Conservation (phyloP, 2,113 vertebrate species). For the Malurus melanocephalus region DNA sequence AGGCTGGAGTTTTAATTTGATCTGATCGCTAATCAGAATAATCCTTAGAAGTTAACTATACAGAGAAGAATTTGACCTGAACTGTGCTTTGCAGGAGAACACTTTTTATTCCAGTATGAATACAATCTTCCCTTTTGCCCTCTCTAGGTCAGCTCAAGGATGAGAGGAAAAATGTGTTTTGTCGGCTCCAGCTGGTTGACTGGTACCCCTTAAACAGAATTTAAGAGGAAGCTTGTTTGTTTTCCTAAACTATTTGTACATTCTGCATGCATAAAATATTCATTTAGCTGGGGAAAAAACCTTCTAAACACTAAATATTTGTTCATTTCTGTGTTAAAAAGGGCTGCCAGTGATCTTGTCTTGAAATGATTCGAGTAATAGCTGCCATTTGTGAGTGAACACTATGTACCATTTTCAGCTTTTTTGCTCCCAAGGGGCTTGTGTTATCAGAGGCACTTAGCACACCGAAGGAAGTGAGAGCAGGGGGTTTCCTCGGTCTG, state of each 20-base stretch:
- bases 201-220: not conserved
- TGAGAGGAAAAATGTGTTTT: not conserved
- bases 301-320: not conserved
- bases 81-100: not conserved
- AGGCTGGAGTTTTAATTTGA: not conserved
- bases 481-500: not conserved
- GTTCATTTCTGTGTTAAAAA: not conserved
- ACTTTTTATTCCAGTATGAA: not conserved
- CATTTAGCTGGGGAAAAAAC: not conserved
- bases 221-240: not conserved
- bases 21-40: not conserved
- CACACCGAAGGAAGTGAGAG: rapidly evolving
- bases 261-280: not conserved
- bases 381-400: not conserved
- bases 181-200: not conserved
- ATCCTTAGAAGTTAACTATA: not conserved
- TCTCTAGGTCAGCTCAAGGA: not conserved
- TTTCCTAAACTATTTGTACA: slow-evolving; percentile 20
- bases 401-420: not conserved
- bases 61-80: not conserved
- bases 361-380: not conserved
- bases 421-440: not conserved
- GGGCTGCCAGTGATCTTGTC: not conserved
- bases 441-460: not conserved
- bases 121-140: not conserved